Evolutionary conservation across 2,113 vertebrate species (phyloP).

Genomic region (Hyperoodon ampullatus): DNA sequence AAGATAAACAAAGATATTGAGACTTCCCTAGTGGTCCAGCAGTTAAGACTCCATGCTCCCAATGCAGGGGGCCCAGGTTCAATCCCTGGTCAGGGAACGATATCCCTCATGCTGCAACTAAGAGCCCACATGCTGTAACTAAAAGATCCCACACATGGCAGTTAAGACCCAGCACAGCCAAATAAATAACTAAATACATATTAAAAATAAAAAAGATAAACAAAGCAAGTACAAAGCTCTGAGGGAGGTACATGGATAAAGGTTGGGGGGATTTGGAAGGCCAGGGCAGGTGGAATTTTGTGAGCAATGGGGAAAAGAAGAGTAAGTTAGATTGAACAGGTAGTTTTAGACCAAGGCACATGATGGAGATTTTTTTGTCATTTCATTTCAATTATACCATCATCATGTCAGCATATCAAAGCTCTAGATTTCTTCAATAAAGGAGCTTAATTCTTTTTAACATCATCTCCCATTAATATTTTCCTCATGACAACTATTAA

Average conservation of each 20-base stretch:
- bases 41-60: too few relatives aligned
- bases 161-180: too few relatives aligned
- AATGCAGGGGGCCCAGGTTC: too few relatives aligned
- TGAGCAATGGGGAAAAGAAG: background rate
- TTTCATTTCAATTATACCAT: background rate
- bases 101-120: too few relatives aligned
- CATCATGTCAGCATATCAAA: background rate
- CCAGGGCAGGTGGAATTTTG: background rate
- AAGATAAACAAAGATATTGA: background rate
- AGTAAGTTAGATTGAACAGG: background rate
- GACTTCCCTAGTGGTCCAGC: too few relatives aligned
- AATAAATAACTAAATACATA: too few relatives aligned
- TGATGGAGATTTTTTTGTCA: background rate
- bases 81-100: too few relatives aligned
- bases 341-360: background rate
- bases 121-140: too few relatives aligned
- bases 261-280: background rate
- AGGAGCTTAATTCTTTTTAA: background rate
- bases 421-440: background rate
- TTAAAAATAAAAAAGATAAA: background rate
- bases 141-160: too few relatives aligned
- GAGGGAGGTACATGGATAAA: background rate
- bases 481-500: background rate
- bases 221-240: background rate
- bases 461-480: background rate